A percentile compares a stretch with the other conserved stretches of the same genome.
Evolutionary conservation across 1,140 invertebrate species (phyloP).

Genomic region (Apis mellifera): DNA sequence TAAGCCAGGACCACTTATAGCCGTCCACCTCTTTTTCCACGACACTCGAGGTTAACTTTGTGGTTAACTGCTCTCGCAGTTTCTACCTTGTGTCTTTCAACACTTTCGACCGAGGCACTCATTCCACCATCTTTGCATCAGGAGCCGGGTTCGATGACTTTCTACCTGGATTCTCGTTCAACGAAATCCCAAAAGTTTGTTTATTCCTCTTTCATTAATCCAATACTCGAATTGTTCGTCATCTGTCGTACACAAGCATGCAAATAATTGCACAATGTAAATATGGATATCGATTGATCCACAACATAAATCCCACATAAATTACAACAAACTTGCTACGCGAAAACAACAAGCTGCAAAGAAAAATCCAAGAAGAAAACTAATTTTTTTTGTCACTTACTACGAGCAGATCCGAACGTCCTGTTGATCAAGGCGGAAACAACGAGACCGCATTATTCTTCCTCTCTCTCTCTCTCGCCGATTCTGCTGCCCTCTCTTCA

Average conservation of each 20-base stretch:
- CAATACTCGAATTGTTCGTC: not conserved
- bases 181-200: not conserved
- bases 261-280: too few species aligned
- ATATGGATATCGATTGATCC: too few species aligned
- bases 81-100: slow-evolving; percentile 33
- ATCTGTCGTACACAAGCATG: too few species aligned
- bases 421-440: slow-evolving; percentile 66
- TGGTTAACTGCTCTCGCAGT: slow-evolving; percentile 10
- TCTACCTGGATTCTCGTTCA: not conserved
- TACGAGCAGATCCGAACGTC: slow-evolving; percentile 65
- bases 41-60: slow-evolving; percentile 18
- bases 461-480: not conserved
- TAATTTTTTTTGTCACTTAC: slow-evolving; percentile 57
- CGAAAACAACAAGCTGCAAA: too few species aligned
- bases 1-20: not conserved
- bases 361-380: not conserved
- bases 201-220: not conserved
- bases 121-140: too few species aligned
- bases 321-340: too few species aligned
- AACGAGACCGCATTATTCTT: slow-evolving; percentile 70
- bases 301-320: too few species aligned
- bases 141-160: not conserved
- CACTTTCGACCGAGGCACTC: slow-evolving; percentile 9
- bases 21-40: slow-evolving; percentile 1
- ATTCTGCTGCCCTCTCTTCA: not conserved